Base-by-base conservation (phyloP, 1,140 invertebrate species). In the Apis mellifera region DNA sequence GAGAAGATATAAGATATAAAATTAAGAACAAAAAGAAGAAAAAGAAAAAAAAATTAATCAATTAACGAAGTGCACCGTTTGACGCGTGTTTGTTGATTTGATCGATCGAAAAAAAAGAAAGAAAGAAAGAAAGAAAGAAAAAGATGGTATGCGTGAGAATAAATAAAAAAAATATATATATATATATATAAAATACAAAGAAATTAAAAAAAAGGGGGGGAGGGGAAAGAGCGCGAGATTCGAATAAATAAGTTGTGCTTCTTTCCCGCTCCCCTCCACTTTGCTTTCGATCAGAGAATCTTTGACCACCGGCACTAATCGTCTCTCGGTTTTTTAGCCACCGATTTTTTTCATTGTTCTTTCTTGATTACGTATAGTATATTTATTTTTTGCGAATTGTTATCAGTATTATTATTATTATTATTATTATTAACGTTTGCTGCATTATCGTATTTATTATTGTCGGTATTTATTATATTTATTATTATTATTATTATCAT, bases 401-500 rank as follows among this genome's bases (percentile, higher is more conserved):
- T 82, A 59, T 60, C 64, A 82, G 70, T 85, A 86, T 78, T 80
- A 86, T 84, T 82, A 85, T 84, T 78, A 83, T 59, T 84, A 86
- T 84, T 84, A 85, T 64, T 65, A 71, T 75, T 84, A 80, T 32
- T 71, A 84, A 42, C 50, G 57, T 23, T 42, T 59, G 68, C 48
- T 59, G 54, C 1, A 72, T 65, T 32, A 23, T 78, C 74, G 50
- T 79, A 84, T 75, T 73, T 84, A 54, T 75, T 84, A 75, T 75
- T 50, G 57, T 83, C 17, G 32, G 9, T 66, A 66, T 86, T 89
- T 89, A 87, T 71, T 71, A 84, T 86, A 86, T 90, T 78, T 78
- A 86, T 90, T 82, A 90, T 85, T 79, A 81, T 84, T 64, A 68
- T 86, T 86, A 90, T 88, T 87, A 87, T 70, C 68, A 84, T 86